phyloP scores from a whole-genome alignment of 2,888 invertebrate genomes.

The Agrotis exclamationis region DNA sequence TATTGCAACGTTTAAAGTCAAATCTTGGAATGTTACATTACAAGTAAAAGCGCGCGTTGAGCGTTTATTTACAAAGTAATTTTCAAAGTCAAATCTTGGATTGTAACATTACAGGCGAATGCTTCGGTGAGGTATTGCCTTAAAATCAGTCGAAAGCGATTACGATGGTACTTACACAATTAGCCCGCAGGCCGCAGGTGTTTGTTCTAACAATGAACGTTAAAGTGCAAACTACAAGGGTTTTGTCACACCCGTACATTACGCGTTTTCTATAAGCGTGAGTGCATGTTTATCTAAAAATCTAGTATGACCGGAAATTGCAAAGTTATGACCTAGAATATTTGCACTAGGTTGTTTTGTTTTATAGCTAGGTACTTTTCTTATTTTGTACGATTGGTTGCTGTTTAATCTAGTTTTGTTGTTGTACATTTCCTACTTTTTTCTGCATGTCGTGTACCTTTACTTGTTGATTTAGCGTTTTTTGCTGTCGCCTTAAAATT shows the following conservation, averaged over 20 bases:
- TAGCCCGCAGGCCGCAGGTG: conserved; percentile 51
- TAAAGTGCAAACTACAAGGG: conserved; percentile 47
- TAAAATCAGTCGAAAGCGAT: conserved; percentile 45
- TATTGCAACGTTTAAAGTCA: too few species aligned
- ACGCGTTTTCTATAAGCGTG: conserved; percentile 38
- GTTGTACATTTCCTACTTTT: background rate
- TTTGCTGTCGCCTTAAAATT: background rate
- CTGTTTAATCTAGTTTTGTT: background rate
- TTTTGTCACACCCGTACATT: conserved; percentile 50
- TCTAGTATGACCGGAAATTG: conserved; percentile 41
- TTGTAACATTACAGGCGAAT: too few species aligned
- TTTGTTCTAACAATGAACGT: conserved; percentile 57
- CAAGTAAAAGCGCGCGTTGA: too few species aligned
- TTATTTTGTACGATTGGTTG: conserved; percentile 30
- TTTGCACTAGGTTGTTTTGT: conserved; percentile 24
- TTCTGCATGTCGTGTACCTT: background rate
- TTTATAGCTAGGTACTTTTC: conserved; percentile 11
- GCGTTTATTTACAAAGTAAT: too few species aligned
- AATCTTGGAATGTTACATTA: too few species aligned
- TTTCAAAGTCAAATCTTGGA: too few species aligned
- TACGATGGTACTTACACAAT: conserved; percentile 60
- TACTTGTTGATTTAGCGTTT: background rate
- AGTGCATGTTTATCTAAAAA: conserved; percentile 55
- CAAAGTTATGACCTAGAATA: conserved; percentile 29
- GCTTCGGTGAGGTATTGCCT: background rate